Evolutionary conservation across 2,113 vertebrate species (phyloP), one percentile per base, ranked within the genome.

Genomic region (Dipodomys ordii): DNA sequence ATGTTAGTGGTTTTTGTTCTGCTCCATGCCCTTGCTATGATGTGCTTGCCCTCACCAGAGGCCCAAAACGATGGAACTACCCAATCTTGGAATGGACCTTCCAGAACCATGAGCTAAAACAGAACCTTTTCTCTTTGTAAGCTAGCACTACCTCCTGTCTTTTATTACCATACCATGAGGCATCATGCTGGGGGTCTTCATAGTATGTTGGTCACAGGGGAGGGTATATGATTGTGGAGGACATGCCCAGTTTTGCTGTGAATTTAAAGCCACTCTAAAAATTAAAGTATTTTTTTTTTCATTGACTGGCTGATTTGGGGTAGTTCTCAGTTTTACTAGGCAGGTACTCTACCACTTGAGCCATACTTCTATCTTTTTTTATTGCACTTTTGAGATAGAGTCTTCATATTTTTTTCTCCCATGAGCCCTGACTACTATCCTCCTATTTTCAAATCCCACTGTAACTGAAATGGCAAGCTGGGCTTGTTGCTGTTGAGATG

Each of bases 251-350:
- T 49, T 68, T 83, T 53, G 1, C 68, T 62, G 23, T 44, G 44
- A 89, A 76, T 44, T 65, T 69, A 95, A 91, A 89, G 73, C 64
- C 72, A 7, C n/a, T 62, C 49, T 84, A 49, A 83, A 67, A 83
- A 83, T 7, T 57, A 30, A 27, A 18, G 12, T 49, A 12, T 16
- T 57, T 57, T 57, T 57, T 16, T 13, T 18, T 57, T 57, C 11
- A 57, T 18, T 57, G 62, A 25, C 62, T 64, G 62, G 62, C 22
- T 19, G 60, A 62, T 20, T 64, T 4, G 62, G 53, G 53, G 15
- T 18, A 57, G 53, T 57, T 57, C 53, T 57, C 15, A 16, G 53
- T 57, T 13, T 57, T 57, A 57, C 15, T 57, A 57, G 53, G 53
- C 53, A 57, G 53, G 53, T 16, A 13, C 15, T 57, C 53, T 57